phyloP scores from a whole-genome alignment of 2,113 vertebrate species.

The Hippopotamus amphibius region DNA sequence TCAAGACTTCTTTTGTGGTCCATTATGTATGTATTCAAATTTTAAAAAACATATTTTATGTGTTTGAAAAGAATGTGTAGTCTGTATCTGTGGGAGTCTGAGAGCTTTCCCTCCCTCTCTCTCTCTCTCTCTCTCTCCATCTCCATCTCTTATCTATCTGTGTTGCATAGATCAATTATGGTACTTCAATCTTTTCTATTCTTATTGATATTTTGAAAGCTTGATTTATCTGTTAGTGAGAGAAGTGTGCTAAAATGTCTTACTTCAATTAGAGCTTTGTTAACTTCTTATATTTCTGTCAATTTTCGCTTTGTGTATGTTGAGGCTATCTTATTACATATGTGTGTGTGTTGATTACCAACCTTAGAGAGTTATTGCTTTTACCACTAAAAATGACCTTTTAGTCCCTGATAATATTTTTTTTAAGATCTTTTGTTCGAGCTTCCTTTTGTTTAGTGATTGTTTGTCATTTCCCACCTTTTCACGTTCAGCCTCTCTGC shows the following conservation, averaged over 20 bases:
- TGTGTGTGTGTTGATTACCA: not conserved
- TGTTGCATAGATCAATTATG: not conserved
- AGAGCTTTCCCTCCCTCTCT: too few species aligned
- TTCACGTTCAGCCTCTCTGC: not conserved
- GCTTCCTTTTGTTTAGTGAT: not conserved
- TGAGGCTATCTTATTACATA: not conserved
- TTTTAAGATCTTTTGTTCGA: not conserved
- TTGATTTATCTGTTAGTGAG: not conserved
- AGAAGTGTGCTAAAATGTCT: not conserved
- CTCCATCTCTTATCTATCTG: too few species aligned
- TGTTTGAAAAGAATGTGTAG: constrained; percentile 17
- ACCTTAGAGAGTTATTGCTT: not conserved
- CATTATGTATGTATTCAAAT: not conserved
- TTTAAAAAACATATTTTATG: not conserved
- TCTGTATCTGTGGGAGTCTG: not conserved
- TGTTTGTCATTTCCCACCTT: fast-evolving
- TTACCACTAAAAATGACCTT: not conserved
- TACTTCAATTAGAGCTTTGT: too few species aligned
- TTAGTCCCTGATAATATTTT: not conserved
- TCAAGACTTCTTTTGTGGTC: constrained; percentile 40
- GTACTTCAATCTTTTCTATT: not conserved
- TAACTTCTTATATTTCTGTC: not conserved
- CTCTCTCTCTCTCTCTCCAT: not conserved
- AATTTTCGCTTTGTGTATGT: not conserved
- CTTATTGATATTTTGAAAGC: not conserved